phyloP scores from a whole-genome alignment of 2,797 vertebrate genomes.

The Hirundo rustica region DNA sequence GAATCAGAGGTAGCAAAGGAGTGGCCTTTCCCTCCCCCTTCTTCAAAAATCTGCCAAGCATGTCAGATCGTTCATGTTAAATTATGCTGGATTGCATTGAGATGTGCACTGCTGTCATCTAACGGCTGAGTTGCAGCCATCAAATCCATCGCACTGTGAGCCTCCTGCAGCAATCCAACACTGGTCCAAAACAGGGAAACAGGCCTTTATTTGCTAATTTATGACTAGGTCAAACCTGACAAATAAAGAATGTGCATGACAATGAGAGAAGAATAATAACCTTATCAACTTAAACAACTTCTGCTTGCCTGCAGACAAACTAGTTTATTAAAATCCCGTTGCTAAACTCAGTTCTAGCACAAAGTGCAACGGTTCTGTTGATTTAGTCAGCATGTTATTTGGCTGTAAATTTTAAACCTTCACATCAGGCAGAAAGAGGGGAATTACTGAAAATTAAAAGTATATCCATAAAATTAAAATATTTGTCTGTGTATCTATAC shows the following conservation, averaged over 20 bases:
- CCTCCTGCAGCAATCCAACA: background rate
- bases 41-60: constrained; percentile 49
- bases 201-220: constrained; percentile 27
- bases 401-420: background rate
- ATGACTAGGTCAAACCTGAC: background rate
- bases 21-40: constrained; percentile 6
- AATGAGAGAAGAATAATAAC: constrained; percentile 1
- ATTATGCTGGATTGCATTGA: constrained; percentile 52
- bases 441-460: background rate
- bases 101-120: constrained; percentile 38
- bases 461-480: background rate
- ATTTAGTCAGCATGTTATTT: background rate
- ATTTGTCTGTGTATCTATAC: background rate
- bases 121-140: background rate
- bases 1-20: constrained; percentile 33
- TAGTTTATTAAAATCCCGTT: background rate
- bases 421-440: background rate
- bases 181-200: background rate
- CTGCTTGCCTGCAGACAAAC: background rate
- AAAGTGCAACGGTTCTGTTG: background rate
- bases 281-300: background rate
- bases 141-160: background rate
- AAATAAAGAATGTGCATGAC: background rate
- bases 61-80: constrained; percentile 57
- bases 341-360: background rate